Evolutionary conservation across 30 jellyfish, hydroid and myxozoan genomes (phyloP).

Genomic region (Nemopilema nomurai): DNA sequence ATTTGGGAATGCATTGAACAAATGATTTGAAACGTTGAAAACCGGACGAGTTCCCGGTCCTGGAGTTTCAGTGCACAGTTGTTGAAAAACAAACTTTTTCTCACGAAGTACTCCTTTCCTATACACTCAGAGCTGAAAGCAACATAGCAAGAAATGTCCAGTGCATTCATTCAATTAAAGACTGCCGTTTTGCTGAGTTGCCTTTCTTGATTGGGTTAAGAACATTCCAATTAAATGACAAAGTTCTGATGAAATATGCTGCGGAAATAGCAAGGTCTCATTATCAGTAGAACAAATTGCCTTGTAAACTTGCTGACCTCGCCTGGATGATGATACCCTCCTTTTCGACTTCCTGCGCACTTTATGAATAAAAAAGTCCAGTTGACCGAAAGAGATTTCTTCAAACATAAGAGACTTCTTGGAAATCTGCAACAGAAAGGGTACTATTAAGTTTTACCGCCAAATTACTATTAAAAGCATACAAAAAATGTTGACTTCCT

Average conservation of each 20-base stretch:
- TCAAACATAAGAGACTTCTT: conserved; percentile 61
- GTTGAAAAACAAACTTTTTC: no score
- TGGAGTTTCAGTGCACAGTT: no score
- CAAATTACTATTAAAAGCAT: no score
- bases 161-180: neutral
- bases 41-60: no score
- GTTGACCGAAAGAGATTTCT: conserved; percentile 76
- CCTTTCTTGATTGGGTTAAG: conserved; percentile 30
- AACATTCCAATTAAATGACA: conserved; percentile 67
- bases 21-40: no score
- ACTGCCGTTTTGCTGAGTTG: neutral
- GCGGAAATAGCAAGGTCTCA: conserved; percentile 75
- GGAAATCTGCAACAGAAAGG: conserved; percentile 1
- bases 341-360: conserved; percentile 60
- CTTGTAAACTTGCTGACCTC: conserved; percentile 67
- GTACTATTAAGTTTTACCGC: no score
- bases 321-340: conserved; percentile 64
- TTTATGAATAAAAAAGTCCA: conserved; percentile 83
- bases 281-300: conserved; percentile 74
- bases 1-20: no score
- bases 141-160: neutral
- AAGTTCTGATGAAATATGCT: conserved; percentile 50
- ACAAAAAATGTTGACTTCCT: neutral
- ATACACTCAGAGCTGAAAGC: no score
- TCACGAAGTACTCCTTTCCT: neutral